Evolutionary conservation across 2,797 vertebrate genomes (phyloP), one percentile per base, ranked within the genome.

Genomic region (Brachymystax lenok): DNA sequence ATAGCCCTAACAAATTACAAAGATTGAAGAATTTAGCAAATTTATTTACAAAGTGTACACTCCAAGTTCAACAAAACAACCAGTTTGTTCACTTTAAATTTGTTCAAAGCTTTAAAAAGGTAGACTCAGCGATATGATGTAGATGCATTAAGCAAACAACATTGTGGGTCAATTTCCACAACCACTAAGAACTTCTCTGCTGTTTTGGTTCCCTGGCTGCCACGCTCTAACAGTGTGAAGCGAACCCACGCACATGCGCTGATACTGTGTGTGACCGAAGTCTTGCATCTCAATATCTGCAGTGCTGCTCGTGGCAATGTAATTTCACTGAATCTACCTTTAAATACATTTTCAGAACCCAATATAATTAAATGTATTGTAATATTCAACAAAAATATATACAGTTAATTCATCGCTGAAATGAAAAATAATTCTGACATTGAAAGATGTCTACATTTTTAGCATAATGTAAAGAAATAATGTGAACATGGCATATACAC

Each of bases 21-120:
- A 63, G 35, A 40, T 51, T 66, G 30, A 71, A 76, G 46, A 46
- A 71, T 68, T 24, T n/a, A 51, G 40, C 21, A 17, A 59, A 72
- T 77, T 66, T 77, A 72, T 77, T 71, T 51, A 77, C 69, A 77
- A 75, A 75, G 33, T 75, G 68, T 63, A 76, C 68, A 76, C 40
- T 46, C 40, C 40, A 46, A 46, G 40, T 46, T 10, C 64, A 73
- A 77, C 67, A 59, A 70, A 71, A n/a, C 46, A 54, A 51, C 46
- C 69, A 46, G 69, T 71, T 28, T 70, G n/a, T 7, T 21, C 68
- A n/a, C 33, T 21, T 69, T 13, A 12, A 21, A 59, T n/a, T 10
- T 70, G 33, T 40, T 13, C 33, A 69, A 46, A 69, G 24, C 28
- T 46, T 46, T 46, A 46, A 46, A 30, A 46, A 46, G 12, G 10